phyloP scores from a whole-genome alignment of 2,113 vertebrate species.

The Hemicordylus capensis region DNA sequence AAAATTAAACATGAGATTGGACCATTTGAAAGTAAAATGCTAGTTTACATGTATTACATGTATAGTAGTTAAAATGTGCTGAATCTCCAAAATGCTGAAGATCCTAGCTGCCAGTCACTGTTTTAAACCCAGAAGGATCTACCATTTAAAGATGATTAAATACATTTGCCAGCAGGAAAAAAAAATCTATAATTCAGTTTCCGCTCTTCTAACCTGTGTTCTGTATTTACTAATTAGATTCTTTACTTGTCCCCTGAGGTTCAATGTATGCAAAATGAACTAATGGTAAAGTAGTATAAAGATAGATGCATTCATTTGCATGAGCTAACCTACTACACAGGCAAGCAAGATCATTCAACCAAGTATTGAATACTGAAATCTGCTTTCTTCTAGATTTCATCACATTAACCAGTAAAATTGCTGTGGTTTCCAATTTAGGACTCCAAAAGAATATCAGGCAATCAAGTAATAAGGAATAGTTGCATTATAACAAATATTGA shows the following conservation, averaged over 20 bases:
- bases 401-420: slow-evolving; percentile 27
- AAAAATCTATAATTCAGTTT: slow-evolving; percentile 45
- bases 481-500: neutral
- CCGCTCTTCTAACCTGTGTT: slow-evolving; percentile 34
- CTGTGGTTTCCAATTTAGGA: neutral
- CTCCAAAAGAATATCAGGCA: slow-evolving; percentile 26
- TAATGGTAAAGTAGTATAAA: slow-evolving; percentile 65
- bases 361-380: slow-evolving; percentile 33
- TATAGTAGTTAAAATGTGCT: slow-evolving; percentile 53
- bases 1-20: neutral
- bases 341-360: slow-evolving; percentile 55
- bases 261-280: slow-evolving; percentile 68
- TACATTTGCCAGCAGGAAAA: slow-evolving; percentile 2
- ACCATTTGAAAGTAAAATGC: slow-evolving; percentile 37
- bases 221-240: slow-evolving; percentile 61
- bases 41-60: slow-evolving; percentile 27
- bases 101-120: slow-evolving; percentile 40
- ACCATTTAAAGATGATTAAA: slow-evolving; percentile 12
- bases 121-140: slow-evolving; percentile 39
- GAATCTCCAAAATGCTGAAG: slow-evolving; percentile 36
- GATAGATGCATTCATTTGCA: slow-evolving; percentile 69
- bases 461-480: neutral
- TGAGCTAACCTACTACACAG: slow-evolving; percentile 54
- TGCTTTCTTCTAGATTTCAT: slow-evolving; percentile 33
- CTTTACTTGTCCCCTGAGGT: slow-evolving; percentile 49